Conservation (phyloP, 2,888 invertebrate species). For the Himalopsyche japonica region DNA sequence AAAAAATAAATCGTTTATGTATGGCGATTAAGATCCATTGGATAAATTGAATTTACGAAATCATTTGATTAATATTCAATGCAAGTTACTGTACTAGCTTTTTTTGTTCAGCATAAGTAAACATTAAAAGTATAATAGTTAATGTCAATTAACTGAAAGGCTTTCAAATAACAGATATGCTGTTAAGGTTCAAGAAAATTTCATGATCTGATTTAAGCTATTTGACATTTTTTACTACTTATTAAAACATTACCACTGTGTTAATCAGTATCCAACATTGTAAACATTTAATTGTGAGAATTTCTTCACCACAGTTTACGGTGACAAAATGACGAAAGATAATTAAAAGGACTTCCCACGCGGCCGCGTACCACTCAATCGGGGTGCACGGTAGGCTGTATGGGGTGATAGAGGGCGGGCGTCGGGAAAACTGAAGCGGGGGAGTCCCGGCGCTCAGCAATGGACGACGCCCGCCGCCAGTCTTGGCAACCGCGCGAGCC, state of each 20-base stretch:
- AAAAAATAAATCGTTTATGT: no score
- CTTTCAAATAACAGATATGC: no score
- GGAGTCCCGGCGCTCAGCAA: conserved; percentile 9
- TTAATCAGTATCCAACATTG: not conserved
- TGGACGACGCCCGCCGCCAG: conserved; percentile 30
- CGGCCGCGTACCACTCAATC: conserved; percentile 29
- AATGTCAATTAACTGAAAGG: no score
- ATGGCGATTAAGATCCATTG: no score
- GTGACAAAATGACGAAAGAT: conserved; percentile 25
- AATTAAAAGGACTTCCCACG: conserved; percentile 19
- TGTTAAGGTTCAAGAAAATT: not conserved
- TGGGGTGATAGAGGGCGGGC: conserved; percentile 5
- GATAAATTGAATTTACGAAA: no score
- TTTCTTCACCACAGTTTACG: not conserved
- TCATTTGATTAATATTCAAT: no score
- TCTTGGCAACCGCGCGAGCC: conserved; percentile 34
- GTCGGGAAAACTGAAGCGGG: not conserved
- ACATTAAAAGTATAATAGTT: no score
- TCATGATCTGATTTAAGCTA: not conserved
- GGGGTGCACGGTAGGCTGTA: conserved; percentile 10
- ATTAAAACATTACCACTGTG: not conserved
- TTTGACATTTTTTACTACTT: not conserved
- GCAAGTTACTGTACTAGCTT: no score
- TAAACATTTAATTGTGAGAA: not conserved
- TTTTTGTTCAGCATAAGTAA: no score